Percentiles rank a stretch among this genome's conserved stretches.
Conservation (phyloP, 2,888 invertebrate species). For the Pollenia angustigena region DNA sequence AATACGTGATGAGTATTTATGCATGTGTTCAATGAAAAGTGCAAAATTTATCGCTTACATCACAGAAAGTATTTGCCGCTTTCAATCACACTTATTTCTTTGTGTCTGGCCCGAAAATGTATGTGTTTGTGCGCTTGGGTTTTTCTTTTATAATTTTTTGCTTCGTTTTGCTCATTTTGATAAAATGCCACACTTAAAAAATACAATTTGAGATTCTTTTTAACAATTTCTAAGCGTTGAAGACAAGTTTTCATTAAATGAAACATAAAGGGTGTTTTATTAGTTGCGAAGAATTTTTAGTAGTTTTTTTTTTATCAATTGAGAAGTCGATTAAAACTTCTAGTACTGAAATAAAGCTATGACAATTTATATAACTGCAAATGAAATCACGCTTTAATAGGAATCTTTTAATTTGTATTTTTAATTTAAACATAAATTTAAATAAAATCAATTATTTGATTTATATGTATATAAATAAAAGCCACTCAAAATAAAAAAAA, state of each 20-base stretch:
- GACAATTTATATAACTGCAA: too few species aligned
- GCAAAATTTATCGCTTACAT: background rate
- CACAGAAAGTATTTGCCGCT: conserved; percentile 8
- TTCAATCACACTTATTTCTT: background rate
- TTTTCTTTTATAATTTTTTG: background rate
- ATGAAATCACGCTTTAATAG: too few species aligned
- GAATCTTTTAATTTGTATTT: too few species aligned
- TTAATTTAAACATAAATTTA: too few species aligned
- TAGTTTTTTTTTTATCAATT: background rate
- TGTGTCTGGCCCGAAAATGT: conserved; percentile 36
- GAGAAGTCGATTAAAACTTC: too few species aligned
- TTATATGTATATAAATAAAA: too few species aligned
- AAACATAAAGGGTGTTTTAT: conserved; percentile 9
- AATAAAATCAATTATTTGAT: too few species aligned
- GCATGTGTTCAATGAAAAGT: too few species aligned
- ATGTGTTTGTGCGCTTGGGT: background rate
- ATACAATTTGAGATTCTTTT: conserved; percentile 60
- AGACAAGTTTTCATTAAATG: conserved; percentile 61
- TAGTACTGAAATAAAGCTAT: too few species aligned
- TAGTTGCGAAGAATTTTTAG: conserved; percentile 10
- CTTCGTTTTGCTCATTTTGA: conserved; percentile 11
- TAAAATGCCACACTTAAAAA: conserved; percentile 44
- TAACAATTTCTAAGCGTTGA: conserved; percentile 58
- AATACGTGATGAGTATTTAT: too few species aligned
- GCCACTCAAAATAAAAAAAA: too few species aligned